These are phyloP conservation scores for Cyanistes caeruleus DNA, from an alignment of 2,113 vertebrate genomes.

Conservation along the genomic window DNA sequence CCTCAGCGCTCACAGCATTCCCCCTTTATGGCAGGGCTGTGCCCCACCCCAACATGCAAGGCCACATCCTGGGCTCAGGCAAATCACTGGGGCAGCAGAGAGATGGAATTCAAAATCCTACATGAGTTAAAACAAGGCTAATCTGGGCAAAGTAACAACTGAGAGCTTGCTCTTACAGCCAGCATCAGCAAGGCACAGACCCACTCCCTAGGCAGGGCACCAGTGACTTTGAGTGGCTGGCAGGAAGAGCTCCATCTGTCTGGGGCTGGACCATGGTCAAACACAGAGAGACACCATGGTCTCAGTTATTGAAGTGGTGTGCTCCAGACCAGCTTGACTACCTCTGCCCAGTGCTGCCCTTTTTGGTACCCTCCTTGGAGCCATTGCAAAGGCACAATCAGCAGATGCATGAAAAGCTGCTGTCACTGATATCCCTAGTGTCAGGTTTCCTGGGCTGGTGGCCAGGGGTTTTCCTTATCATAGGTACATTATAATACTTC, in stretches of 20 bases:
- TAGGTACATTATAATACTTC: neutral
- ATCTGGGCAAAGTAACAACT: neutral
- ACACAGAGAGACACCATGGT: neutral
- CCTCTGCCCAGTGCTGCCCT: neutral
- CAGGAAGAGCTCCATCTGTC: neutral
- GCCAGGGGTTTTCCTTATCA: neutral
- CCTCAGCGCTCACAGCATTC: constrained; percentile 12
- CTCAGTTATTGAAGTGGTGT: neutral
- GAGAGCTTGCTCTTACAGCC: neutral
- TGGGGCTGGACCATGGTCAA: neutral
- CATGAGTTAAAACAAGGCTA: neutral
- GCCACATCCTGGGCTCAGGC: neutral
- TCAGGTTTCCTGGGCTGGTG: neutral
- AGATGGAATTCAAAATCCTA: neutral
- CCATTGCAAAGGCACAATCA: neutral
- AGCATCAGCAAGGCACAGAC: neutral
- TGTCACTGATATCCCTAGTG: neutral
- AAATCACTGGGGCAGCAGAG: neutral
- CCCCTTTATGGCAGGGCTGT: constrained; percentile 11
- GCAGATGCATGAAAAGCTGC: neutral
- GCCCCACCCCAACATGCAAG: neutral
- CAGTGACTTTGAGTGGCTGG: neutral
- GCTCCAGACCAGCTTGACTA: neutral
- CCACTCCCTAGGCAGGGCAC: neutral
- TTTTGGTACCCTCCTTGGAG: neutral